These are phyloP conservation scores for Ceyx cyanopectus DNA, from an alignment of 2,113 vertebrate species.

Conservation along the genomic window DNA sequence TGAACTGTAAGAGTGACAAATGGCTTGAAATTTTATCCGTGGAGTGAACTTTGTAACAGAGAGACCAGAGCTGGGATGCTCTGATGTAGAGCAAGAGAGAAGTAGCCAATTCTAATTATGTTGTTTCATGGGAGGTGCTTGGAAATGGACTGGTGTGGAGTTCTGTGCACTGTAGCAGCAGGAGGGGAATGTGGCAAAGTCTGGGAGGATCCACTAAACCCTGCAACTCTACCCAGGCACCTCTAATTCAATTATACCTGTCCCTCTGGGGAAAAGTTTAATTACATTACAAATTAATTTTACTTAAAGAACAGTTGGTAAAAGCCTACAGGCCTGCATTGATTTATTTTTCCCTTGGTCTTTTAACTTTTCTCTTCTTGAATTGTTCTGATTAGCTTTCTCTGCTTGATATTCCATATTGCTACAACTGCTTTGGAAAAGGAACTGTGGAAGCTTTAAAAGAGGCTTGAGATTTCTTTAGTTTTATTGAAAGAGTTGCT, in stretches of 20 bases:
- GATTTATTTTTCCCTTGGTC: conserved; percentile 35
- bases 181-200: not conserved
- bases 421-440: not conserved
- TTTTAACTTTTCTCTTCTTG: conserved; percentile 44
- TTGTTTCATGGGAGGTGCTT: not conserved
- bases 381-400: conserved; percentile 51
- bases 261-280: conserved; percentile 53
- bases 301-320: conserved; percentile 41
- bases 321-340: conserved; percentile 44
- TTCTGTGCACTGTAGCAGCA: not conserved
- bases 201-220: not conserved
- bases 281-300: conserved; percentile 69
- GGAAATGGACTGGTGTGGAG: not conserved
- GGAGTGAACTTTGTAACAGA: not conserved
- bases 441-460: not conserved
- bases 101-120: not conserved
- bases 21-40: not conserved
- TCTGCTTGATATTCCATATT: conserved; percentile 1
- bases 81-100: not conserved
- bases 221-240: conserved; percentile 23
- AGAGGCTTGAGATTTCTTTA: not conserved
- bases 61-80: not conserved
- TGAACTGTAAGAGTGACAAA: not conserved
- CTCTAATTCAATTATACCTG: conserved; percentile 62
- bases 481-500: not conserved